A percentile compares a stretch with the other conserved stretches of the same genome.
Conservation (phyloP, 2,113 vertebrate species). For the Campylorhamphus procurvoides region DNA sequence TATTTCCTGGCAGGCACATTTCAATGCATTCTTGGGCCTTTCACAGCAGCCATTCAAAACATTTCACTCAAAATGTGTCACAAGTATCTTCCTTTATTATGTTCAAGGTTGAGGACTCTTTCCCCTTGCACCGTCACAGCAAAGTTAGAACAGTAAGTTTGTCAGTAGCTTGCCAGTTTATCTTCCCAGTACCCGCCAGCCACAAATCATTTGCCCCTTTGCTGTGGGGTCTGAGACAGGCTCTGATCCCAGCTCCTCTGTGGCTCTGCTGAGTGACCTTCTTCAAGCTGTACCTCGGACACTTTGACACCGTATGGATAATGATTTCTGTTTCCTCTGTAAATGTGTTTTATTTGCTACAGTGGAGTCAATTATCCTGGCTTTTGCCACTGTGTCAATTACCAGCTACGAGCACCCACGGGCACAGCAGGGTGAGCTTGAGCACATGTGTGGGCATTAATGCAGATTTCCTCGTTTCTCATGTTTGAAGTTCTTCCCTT, state of each 20-base stretch:
- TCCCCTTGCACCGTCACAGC: not conserved
- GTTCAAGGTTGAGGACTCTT: not conserved
- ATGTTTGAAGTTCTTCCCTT: constrained; percentile 15
- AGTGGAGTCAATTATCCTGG: not conserved
- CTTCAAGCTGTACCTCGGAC: not conserved
- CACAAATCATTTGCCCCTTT: not conserved
- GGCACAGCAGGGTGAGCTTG: not conserved
- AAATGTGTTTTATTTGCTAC: not conserved
- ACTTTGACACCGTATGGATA: not conserved
- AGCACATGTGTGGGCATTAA: not conserved
- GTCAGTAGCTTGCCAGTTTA: not conserved
- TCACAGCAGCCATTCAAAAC: not conserved
- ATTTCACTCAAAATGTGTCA: not conserved
- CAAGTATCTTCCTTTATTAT: not conserved
- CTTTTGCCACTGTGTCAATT: not conserved
- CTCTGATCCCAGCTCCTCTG: not conserved
- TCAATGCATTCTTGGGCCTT: not conserved
- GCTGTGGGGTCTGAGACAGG: not conserved
- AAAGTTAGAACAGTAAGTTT: not conserved
- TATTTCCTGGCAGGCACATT: not conserved
- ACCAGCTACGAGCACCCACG: not conserved
- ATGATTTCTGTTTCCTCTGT: not conserved
- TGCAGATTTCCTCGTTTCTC: not conserved
- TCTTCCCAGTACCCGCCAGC: not conserved
- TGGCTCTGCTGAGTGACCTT: not conserved